phyloP scores from a whole-genome alignment of 2,888 invertebrate genomes.

The Lissonota sp. region DNA sequence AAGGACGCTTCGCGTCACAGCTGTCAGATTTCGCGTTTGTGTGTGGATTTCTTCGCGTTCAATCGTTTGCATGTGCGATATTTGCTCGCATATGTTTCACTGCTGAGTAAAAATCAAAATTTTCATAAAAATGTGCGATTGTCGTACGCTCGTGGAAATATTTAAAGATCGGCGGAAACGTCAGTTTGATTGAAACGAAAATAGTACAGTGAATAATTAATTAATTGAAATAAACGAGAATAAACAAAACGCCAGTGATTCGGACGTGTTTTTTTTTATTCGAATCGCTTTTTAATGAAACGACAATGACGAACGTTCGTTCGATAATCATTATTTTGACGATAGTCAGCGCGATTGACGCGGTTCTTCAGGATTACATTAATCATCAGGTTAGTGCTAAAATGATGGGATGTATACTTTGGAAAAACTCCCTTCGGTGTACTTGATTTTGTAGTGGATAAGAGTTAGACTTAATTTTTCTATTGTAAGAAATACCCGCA shows the following conservation, averaged over 20 bases:
- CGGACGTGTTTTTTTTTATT: neutral
- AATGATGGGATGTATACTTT: neutral
- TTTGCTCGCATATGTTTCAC: too few species aligned
- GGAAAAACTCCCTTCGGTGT: neutral
- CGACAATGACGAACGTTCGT: conserved; percentile 69
- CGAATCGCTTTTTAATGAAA: conserved; percentile 27
- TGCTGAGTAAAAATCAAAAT: too few species aligned
- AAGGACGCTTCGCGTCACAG: too few species aligned
- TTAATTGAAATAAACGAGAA: conserved; percentile 1
- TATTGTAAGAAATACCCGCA: conserved; percentile 5
- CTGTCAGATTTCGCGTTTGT: too few species aligned
- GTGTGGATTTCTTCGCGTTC: too few species aligned
- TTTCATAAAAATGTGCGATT: conserved; percentile 4
- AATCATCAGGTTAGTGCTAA: conserved; percentile 67
- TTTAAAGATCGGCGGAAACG: conserved; percentile 22
- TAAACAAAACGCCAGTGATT: neutral
- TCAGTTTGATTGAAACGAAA: conserved; percentile 4
- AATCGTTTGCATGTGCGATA: too few species aligned
- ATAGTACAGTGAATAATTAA: neutral
- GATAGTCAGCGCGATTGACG: conserved; percentile 48
- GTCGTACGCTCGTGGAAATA: conserved; percentile 3
- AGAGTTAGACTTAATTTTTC: conserved; percentile 10
- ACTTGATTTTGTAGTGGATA: neutral
- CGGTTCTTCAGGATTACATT: conserved; percentile 59
- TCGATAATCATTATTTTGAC: conserved; percentile 67